Conservation (phyloP, 2,113 vertebrate genomes). For the Pseudorectes ferrugineus region DNA sequence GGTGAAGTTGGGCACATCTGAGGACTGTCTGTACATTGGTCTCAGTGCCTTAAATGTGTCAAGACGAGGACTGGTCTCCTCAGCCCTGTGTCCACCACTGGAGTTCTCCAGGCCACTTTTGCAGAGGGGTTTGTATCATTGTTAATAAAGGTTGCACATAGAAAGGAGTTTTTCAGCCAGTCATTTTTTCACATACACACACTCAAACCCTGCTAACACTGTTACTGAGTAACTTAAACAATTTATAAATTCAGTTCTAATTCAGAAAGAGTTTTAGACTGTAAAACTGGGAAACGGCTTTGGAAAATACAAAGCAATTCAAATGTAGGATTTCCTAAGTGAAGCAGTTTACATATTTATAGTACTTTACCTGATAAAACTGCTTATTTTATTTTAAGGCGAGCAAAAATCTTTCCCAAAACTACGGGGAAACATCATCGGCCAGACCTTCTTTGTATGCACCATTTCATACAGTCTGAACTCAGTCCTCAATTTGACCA, state of each 20-base stretch:
- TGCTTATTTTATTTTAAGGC: neutral
- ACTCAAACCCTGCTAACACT: neutral
- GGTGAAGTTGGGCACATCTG: neutral
- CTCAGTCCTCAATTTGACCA: neutral
- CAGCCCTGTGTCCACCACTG: neutral
- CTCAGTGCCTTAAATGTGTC: neutral
- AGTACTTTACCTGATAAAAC: neutral
- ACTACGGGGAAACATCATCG: accelerated
- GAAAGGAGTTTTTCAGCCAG: neutral
- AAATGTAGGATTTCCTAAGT: neutral
- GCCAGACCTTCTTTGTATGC: neutral
- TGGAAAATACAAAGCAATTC: neutral
- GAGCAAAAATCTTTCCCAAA: neutral
- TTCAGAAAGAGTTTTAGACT: neutral
- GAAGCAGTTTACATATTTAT: neutral
- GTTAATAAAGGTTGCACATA: neutral
- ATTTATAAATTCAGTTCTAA: neutral
- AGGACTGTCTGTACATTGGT: neutral
- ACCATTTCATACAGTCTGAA: neutral
- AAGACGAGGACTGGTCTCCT: neutral
- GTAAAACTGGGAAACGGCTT: neutral
- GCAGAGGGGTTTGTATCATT: neutral
- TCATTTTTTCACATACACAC: neutral
- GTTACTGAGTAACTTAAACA: neutral
- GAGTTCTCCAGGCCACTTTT: neutral